Base-by-base conservation (phyloP, 2,113 vertebrate genomes). In the Tyto alba region DNA sequence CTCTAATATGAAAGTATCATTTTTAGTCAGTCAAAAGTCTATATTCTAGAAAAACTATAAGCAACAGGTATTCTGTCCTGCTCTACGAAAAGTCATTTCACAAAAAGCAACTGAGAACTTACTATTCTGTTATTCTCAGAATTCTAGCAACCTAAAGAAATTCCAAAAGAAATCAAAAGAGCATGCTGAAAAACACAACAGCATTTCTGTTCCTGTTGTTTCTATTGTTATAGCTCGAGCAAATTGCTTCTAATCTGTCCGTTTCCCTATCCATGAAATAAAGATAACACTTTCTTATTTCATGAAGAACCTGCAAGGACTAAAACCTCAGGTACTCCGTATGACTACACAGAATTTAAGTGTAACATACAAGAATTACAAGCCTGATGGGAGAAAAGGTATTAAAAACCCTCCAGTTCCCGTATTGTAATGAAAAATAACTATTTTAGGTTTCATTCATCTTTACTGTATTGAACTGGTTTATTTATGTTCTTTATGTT, bases 1-100 rank as follows among this genome's bases (percentile, higher is more conserved):
- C 26, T 95, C 30, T 86, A 90, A 78, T 85, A n/a, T n/a, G n/a
- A 25, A 93, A 86, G 57, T 79, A 92, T 77, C 14, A 36, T 53
- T 96, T 96, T 79, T 30, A 91, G 81, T 48, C 63, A 92, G 85
- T 76, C 92, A 86, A 53, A 96, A 63, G 88, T 30, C 89, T 84
- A 2, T 75, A 67, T 62, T 62, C 90, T 86, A 96, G 67, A 67
- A 89, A 64, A 83, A 34, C 7, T 72, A 11, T 11, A 48, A 63
- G 59, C 59, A 83, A 68, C 41, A 62, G 50, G 50, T 80, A 63
- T 64, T 90, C 60, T 53, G 69, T 57, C 41, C n/a, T 77, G 36
- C 52, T 85, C 45, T 25, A 60, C 13, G 17, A 25, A 4, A 36
- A 52, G 40, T 5, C 40, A 45, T n/a, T 94, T 68, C 75, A 95